phyloP scores from a whole-genome alignment of 2,113 vertebrate genomes.

The Ptyas mucosa region DNA sequence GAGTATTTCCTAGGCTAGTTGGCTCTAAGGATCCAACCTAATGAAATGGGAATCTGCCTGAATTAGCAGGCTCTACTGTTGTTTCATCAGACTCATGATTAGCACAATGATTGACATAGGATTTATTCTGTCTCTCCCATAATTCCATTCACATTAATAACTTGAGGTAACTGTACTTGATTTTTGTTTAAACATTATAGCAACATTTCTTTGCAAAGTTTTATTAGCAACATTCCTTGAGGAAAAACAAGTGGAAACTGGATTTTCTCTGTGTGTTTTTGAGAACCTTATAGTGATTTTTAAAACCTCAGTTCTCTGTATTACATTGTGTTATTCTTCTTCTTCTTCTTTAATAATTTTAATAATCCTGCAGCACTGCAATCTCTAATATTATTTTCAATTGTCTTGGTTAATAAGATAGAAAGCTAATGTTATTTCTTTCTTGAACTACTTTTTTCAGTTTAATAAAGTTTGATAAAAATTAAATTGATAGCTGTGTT shows the following conservation, averaged over 20 bases:
- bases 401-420: background rate
- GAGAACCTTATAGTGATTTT: background rate
- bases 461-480: background rate
- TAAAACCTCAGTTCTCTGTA: background rate
- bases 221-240: background rate
- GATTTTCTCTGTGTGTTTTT: background rate
- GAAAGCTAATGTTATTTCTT: background rate
- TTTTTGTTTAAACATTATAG: background rate
- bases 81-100: background rate
- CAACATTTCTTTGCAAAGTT: background rate
- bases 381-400: background rate
- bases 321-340: background rate
- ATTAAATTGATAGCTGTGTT: background rate
- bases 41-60: background rate
- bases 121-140: background rate
- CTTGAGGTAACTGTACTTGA: background rate
- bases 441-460: background rate
- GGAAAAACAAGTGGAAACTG: background rate
- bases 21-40: background rate
- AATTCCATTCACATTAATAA: background rate
- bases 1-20: background rate
- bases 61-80: background rate
- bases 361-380: background rate
- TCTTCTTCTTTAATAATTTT: background rate
- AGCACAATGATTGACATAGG: too few relatives aligned